Conservation (phyloP, 2,113 vertebrate genomes). For the Plecturocebus donacophilus region DNA sequence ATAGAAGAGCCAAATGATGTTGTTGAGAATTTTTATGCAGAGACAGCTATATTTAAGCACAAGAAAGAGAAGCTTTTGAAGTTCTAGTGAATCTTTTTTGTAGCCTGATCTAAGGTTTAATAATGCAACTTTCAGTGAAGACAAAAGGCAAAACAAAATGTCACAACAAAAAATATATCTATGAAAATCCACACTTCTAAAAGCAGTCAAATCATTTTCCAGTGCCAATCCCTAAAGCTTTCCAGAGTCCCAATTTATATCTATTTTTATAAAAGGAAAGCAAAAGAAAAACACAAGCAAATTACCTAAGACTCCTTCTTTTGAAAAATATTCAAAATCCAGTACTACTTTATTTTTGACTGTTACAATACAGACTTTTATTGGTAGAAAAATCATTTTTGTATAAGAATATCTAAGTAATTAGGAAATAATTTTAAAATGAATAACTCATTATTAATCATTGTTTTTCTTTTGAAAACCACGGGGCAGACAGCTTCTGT, state of each 20-base stretch:
- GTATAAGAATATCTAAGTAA: not conserved
- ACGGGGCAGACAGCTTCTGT: not conserved
- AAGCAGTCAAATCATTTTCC: not conserved
- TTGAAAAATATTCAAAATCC: constrained; percentile 46
- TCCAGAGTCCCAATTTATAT: constrained; percentile 30
- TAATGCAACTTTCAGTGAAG: constrained; percentile 4
- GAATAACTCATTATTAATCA: not conserved
- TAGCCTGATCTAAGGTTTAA: not conserved
- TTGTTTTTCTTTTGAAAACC: constrained; percentile 44
- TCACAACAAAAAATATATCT: not conserved
- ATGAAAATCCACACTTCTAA: not conserved
- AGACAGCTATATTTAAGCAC: constrained; percentile 20
- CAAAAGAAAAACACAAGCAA: not conserved
- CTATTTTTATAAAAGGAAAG: constrained; percentile 46
- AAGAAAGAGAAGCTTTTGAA: not conserved
- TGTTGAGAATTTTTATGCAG: constrained; percentile 20
- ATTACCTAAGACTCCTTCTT: not conserved
- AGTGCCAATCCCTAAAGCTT: not conserved
- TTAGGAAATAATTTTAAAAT: not conserved
- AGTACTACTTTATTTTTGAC: not conserved
- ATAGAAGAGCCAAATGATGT: not conserved
- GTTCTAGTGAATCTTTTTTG: not conserved
- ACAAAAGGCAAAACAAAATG: constrained; percentile 32
- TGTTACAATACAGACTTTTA: not conserved
- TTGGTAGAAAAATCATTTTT: not conserved